phyloP scores from a whole-genome alignment of 1,140 invertebrate species.

The Drosophila lowei region DNA sequence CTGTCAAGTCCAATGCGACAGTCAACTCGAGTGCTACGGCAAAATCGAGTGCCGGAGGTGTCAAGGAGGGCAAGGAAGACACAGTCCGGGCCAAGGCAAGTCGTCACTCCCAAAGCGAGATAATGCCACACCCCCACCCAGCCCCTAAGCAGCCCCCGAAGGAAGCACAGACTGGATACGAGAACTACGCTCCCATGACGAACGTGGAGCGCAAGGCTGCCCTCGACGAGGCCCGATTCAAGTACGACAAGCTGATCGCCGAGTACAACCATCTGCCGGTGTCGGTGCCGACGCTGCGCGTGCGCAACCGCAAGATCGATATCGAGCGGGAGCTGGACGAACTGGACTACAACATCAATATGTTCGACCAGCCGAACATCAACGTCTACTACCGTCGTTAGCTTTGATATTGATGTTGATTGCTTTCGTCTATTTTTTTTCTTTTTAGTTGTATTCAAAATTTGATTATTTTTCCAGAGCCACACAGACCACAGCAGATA shows the following conservation, averaged over 20 bases:
- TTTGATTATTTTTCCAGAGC: slow-evolving; percentile 15
- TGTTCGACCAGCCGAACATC: slow-evolving; percentile 42
- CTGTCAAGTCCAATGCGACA: neutral
- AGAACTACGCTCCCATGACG: slow-evolving; percentile 27
- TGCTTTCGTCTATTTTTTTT: neutral
- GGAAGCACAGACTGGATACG: neutral
- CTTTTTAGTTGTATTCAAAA: slow-evolving; percentile 23
- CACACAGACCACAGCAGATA: neutral
- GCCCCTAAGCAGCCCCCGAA: neutral
- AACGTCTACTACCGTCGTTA: slow-evolving; percentile 28
- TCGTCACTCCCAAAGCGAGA: slow-evolving; percentile 3
- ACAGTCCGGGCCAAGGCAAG: neutral
- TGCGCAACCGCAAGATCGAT: slow-evolving; percentile 30
- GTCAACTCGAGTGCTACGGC: neutral
- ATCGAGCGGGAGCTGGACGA: slow-evolving; percentile 46
- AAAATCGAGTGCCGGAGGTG: neutral
- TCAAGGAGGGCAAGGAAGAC: neutral
- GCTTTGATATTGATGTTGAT: neutral
- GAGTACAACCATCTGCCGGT: slow-evolving; percentile 51
- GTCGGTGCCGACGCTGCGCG: slow-evolving; percentile 38
- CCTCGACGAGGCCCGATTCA: slow-evolving; percentile 27
- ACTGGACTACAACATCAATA: slow-evolving; percentile 49
- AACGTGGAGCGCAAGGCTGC: slow-evolving; percentile 1
- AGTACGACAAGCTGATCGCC: slow-evolving; percentile 32
- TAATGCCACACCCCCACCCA: slow-evolving; percentile 28